phyloP scores from a whole-genome alignment of 2,113 vertebrate genomes.

The Ancistrus triradiatus region DNA sequence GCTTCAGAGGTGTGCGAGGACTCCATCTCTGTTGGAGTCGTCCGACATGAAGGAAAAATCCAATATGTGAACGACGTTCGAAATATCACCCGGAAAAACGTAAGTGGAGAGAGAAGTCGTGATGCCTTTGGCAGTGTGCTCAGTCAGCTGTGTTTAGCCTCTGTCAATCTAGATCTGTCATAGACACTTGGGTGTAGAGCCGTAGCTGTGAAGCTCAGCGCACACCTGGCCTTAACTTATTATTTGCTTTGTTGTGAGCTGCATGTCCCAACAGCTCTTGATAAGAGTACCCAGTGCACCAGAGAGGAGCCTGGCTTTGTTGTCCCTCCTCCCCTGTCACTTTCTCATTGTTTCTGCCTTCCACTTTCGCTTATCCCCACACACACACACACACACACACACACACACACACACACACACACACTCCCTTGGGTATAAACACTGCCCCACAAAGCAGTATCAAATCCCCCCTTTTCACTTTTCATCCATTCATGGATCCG shows the following conservation, averaged over 20 bases:
- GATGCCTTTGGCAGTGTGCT: background rate
- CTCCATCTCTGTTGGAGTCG: constrained; percentile 77
- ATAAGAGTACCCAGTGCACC: constrained; percentile 23
- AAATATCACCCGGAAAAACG: constrained; percentile 85
- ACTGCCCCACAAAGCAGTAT: no score
- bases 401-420: constrained; percentile 2
- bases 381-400: constrained; percentile 14
- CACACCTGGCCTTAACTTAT: constrained; percentile 19
- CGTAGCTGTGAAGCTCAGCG: constrained; percentile 19
- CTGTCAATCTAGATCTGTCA: background rate
- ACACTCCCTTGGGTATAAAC: constrained; percentile 26
- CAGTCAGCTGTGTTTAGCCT: background rate
- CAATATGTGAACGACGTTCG: constrained; percentile 84
- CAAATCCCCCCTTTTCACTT: no score
- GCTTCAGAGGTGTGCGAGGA: constrained; percentile 90
- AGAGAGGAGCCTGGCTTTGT: constrained; percentile 24
- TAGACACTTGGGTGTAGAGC: no score
- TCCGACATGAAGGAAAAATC: constrained; percentile 83
- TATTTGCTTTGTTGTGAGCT: constrained; percentile 29
- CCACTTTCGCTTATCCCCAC: background rate
- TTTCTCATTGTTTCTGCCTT: constrained; percentile 21
- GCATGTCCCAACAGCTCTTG: constrained; percentile 37
- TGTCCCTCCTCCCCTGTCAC: constrained; percentile 16
- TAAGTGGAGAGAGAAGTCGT: constrained; percentile 53
- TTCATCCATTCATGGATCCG: constrained; percentile 19